Conservation (phyloP, 2,888 invertebrate species). For the Xestobium rufovillosum region DNA sequence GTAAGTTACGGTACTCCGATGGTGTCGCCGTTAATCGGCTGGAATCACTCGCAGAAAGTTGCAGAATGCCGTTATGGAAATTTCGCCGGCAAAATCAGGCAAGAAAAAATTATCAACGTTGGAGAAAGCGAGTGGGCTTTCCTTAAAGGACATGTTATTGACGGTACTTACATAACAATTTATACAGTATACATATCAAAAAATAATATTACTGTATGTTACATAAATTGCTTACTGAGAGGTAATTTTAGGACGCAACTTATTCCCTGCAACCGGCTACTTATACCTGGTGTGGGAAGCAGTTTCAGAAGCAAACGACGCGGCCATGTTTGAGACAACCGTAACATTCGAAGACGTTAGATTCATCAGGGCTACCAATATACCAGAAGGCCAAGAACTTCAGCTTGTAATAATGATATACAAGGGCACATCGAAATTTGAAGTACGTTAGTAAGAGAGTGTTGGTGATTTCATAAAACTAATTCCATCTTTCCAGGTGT, state of each 20-base stretch:
- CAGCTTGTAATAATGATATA: conserved; percentile 28
- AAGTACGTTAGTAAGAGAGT: no score
- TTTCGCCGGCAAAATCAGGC: no score
- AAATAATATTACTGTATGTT: no score
- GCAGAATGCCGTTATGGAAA: not conserved
- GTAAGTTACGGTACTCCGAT: conserved; percentile 1
- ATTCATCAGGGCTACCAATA: conserved; percentile 46
- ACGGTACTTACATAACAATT: not conserved
- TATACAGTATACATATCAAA: no score
- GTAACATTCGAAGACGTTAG: conserved; percentile 53
- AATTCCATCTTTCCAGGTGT: no score
- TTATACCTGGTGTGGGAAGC: conserved; percentile 49
- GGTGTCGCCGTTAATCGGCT: not conserved
- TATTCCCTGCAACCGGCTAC: conserved; percentile 55
- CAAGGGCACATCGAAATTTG: conserved; percentile 30
- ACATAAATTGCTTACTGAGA: no score
- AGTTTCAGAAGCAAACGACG: conserved; percentile 41
- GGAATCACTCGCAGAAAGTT: not conserved
- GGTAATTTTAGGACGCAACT: conserved; percentile 36
- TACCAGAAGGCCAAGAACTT: conserved; percentile 11
- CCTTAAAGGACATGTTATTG: not conserved
- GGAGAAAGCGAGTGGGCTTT: not conserved
- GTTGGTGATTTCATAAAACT: no score
- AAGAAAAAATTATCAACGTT: not conserved
- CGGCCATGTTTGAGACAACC: conserved; percentile 41